phyloP scores from a whole-genome alignment of 2,888 invertebrate species.

The Eremobia ochroleuca region DNA sequence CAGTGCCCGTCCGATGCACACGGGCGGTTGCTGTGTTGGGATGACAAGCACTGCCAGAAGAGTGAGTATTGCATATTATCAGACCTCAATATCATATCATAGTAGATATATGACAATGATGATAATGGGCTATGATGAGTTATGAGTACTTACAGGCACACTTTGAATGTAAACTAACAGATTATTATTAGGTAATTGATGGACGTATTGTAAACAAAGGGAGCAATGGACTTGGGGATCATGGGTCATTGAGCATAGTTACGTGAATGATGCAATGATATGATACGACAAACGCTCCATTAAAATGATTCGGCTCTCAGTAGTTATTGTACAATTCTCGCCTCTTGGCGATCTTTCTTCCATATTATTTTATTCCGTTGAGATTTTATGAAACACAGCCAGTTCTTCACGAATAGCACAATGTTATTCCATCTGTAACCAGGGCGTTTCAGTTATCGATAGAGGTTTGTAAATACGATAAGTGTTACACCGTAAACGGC shows the following conservation, averaged over 20 bases:
- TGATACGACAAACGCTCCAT: conserved; percentile 40
- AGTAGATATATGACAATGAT: background rate
- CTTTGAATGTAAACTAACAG: conserved; percentile 32
- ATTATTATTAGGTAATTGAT: conserved; percentile 41
- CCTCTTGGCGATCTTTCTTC: background rate
- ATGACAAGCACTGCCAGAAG: conserved; percentile 94
- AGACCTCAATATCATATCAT: conserved; percentile 5
- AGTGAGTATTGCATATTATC: conserved; percentile 78
- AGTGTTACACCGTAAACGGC: background rate
- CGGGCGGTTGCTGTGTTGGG: conserved; percentile 94
- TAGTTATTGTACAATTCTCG: conserved; percentile 9
- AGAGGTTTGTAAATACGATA: no score
- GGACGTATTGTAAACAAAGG: conserved; percentile 49
- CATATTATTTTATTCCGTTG: conserved; percentile 2
- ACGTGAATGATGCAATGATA: conserved; percentile 48
- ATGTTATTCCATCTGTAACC: background rate
- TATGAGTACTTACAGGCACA: background rate
- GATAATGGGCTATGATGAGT: background rate
- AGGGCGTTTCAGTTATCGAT: background rate
- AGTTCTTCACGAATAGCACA: background rate
- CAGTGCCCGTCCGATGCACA: conserved; percentile 83
- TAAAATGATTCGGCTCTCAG: conserved; percentile 15
- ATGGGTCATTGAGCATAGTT: conserved; percentile 47
- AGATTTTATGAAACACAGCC: conserved; percentile 1
- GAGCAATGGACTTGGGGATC: conserved; percentile 53